phyloP scores from a whole-genome alignment of 1,140 invertebrate genomes.

The Nomia melanderi region DNA sequence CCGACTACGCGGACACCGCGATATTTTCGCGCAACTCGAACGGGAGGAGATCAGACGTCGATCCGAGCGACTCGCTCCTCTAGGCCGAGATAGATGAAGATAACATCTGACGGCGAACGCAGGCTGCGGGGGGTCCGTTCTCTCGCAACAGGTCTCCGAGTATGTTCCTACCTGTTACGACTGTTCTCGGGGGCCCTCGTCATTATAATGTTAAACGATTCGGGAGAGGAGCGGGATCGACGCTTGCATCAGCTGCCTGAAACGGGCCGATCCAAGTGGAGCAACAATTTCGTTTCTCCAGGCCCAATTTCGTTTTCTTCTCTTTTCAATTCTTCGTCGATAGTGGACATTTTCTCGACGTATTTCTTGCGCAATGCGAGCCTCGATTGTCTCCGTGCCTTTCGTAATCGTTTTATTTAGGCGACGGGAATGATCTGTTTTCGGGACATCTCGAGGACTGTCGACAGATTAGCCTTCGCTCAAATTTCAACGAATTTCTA shows the following conservation, averaged over 20 bases:
- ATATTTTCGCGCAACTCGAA: constrained; percentile 35
- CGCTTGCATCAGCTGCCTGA: constrained; percentile 38
- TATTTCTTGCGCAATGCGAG: constrained; percentile 6
- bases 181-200: constrained; percentile 53
- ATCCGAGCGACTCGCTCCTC: constrained; percentile 34
- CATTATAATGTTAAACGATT: constrained; percentile 67
- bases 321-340: background rate
- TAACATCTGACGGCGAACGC: constrained; percentile 62
- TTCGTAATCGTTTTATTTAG: too few relatives aligned
- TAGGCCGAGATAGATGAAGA: constrained; percentile 62
- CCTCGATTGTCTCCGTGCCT: background rate
- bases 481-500: too few relatives aligned
- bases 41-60: constrained; percentile 21
- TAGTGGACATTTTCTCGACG: background rate
- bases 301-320: background rate
- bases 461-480: too few relatives aligned
- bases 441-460: too few relatives aligned
- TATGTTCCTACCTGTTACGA: constrained; percentile 66
- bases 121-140: constrained; percentile 60
- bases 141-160: constrained; percentile 60
- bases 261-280: constrained; percentile 27
- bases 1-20: background rate
- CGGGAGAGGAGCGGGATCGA: constrained; percentile 38
- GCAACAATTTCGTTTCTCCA: constrained; percentile 12
- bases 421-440: too few relatives aligned